A percentile compares a stretch with the other conserved stretches of the same genome.
Conservation (phyloP, 2,797 vertebrate species). For the Syngnathus acus region DNA sequence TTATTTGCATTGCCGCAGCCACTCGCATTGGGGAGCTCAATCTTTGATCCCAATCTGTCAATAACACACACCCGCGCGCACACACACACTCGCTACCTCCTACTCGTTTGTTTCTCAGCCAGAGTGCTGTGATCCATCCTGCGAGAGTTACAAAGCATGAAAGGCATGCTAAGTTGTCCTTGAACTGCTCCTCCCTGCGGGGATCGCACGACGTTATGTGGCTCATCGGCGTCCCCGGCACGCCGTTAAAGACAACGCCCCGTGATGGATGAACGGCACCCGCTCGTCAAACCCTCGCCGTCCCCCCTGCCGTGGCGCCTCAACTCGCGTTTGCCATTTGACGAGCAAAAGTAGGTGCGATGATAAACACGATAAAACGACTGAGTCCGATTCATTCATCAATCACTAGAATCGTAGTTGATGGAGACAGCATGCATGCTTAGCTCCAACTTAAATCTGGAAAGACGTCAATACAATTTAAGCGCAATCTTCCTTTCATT, state of each 20-base stretch:
- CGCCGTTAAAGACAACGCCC: conserved; percentile 19
- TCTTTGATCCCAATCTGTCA: conserved; percentile 36
- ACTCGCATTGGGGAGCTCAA: conserved; percentile 29
- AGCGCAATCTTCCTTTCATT: background rate
- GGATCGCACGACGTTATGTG: conserved; percentile 33
- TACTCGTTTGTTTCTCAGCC: conserved; percentile 52
- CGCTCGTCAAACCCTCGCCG: conserved; percentile 32
- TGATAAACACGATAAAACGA: too few species aligned
- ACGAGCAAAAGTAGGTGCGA: background rate
- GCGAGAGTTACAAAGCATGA: conserved; percentile 47
- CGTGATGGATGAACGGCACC: conserved; percentile 24
- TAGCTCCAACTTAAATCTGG: background rate
- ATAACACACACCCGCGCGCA: conserved; percentile 32
- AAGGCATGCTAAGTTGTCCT: conserved; percentile 65
- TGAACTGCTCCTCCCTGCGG: conserved; percentile 54
- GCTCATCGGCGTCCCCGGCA: conserved; percentile 27
- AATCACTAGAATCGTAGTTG: too few species aligned
- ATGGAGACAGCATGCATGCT: too few species aligned
- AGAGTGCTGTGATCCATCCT: conserved; percentile 43
- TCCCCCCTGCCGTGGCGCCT: conserved; percentile 18
- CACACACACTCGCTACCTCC: conserved; percentile 20
- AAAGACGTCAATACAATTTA: background rate
- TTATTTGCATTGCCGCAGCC: conserved; percentile 53
- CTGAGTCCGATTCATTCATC: too few species aligned
- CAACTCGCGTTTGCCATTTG: conserved; percentile 38